Conservation (phyloP, 2,888 invertebrate species). For the Crossocerus cetratus region DNA sequence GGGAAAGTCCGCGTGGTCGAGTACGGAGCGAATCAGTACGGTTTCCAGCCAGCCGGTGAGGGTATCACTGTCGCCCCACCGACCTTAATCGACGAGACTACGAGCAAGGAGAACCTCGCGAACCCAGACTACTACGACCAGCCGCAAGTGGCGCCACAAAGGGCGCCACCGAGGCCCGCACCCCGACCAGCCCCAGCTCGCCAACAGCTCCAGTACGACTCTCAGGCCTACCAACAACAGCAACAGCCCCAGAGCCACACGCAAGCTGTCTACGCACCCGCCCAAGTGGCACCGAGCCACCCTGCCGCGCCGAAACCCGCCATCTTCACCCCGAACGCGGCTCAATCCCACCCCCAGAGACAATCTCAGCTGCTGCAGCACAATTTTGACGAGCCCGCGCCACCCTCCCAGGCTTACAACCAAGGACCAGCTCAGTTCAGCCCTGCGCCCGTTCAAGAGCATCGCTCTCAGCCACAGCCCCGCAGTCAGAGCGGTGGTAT, state of each 20-base stretch:
- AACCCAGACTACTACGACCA: conserved; percentile 62
- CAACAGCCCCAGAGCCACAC: conserved; percentile 61
- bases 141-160: conserved; percentile 16
- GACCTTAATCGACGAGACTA: conserved; percentile 77
- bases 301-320: conserved; percentile 41
- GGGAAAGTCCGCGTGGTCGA: conserved; percentile 90
- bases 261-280: conserved; percentile 69
- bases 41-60: conserved; percentile 91
- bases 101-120: conserved; percentile 67
- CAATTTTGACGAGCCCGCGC: conserved; percentile 61
- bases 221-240: conserved; percentile 57
- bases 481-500: conserved; percentile 79
- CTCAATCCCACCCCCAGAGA: conserved; percentile 48
- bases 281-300: conserved; percentile 56
- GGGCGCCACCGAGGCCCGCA: conserved; percentile 50
- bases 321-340: conserved; percentile 67
- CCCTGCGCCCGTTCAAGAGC: conserved; percentile 69
- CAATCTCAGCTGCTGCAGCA: conserved; percentile 65
- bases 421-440: conserved; percentile 73
- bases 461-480: conserved; percentile 62
- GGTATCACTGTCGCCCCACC: conserved; percentile 87
- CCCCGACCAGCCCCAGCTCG: conserved; percentile 29
- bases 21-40: conserved; percentile 92
- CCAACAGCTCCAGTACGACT: conserved; percentile 59
- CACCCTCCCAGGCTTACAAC: conserved; percentile 67